Percentiles rank a stretch among this genome's conserved stretches.
Evolutionary conservation across 2,888 invertebrate genomes (phyloP).

Genomic region (Acrocyrtus sp.): DNA sequence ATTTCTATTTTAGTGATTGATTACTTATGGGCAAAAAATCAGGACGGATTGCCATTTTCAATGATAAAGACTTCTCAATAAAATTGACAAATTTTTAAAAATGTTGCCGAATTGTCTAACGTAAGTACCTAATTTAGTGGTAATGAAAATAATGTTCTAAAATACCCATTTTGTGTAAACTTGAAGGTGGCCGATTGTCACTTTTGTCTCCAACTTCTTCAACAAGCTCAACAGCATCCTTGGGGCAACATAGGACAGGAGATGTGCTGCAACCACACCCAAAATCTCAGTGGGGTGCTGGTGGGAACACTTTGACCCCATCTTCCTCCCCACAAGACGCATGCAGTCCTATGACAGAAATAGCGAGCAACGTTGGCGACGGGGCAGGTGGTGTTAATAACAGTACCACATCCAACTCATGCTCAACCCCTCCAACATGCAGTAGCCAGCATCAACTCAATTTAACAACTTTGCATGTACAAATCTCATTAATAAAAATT

Average conservation of each 20-base stretch:
- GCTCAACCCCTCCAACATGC: slow-evolving; percentile 31
- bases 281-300: slow-evolving; percentile 34
- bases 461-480: slow-evolving; percentile 56
- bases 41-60: too few relatives aligned
- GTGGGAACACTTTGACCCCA: slow-evolving; percentile 29
- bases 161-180: too few relatives aligned
- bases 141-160: too few relatives aligned
- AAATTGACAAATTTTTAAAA: too few relatives aligned
- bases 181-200: slow-evolving; percentile 16
- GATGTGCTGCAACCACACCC: slow-evolving; percentile 38
- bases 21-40: too few relatives aligned
- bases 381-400: slow-evolving; percentile 3
- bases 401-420: slow-evolving; percentile 13
- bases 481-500: slow-evolving; percentile 10
- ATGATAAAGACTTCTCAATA: too few relatives aligned
- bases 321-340: slow-evolving; percentile 34
- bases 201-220: slow-evolving; percentile 49
- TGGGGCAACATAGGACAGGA: slow-evolving; percentile 38
- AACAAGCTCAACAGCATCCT: slow-evolving; percentile 46
- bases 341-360: slow-evolving; percentile 11
- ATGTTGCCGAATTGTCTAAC: too few relatives aligned
- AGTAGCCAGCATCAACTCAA: slow-evolving; percentile 45
- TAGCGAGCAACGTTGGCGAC: slow-evolving; percentile 1
- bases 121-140: too few relatives aligned
- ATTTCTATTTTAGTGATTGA: too few relatives aligned